These are phyloP conservation scores for Zelleria hepariella DNA, from an alignment of 2,888 invertebrate species.

Conservation along the genomic window DNA sequence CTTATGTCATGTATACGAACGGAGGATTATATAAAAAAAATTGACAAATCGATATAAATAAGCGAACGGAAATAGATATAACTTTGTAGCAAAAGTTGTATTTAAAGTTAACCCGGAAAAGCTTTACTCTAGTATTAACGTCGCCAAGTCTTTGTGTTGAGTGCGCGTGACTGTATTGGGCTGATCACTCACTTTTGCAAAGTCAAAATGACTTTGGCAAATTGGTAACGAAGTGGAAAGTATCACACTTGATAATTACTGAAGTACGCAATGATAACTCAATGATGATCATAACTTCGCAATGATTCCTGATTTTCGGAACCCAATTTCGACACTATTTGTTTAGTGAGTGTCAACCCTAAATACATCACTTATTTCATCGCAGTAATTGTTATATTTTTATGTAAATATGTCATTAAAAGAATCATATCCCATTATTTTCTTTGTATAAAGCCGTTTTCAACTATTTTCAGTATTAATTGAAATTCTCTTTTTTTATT, in stretches of 20 bases:
- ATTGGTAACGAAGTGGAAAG: background rate
- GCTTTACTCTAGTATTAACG: conserved; percentile 62
- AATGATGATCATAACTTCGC: background rate
- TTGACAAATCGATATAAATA: conserved; percentile 23
- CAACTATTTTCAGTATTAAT: conserved; percentile 53
- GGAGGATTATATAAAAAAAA: conserved; percentile 41
- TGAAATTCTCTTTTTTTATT: background rate
- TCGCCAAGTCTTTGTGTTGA: background rate
- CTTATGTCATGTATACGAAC: conserved; percentile 81
- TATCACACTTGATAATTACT: too few species aligned
- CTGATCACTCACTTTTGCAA: background rate
- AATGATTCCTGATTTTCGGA: background rate
- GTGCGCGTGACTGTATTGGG: background rate
- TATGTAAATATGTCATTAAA: conserved; percentile 59
- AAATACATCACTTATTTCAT: background rate
- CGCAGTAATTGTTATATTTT: conserved; percentile 13
- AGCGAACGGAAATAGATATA: conserved; percentile 31
- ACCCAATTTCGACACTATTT: background rate
- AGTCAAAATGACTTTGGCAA: background rate
- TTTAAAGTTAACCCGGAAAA: conserved; percentile 46
- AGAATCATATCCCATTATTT: conserved; percentile 14
- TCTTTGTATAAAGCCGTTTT: conserved; percentile 43
- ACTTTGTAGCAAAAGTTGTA: background rate
- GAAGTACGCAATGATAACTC: background rate
- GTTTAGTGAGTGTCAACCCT: background rate